A percentile compares a stretch with the other conserved stretches of the same genome.
These are phyloP conservation scores for Melanchra persicariae DNA, from an alignment of 2,888 invertebrate species.

Conservation along the genomic window DNA sequence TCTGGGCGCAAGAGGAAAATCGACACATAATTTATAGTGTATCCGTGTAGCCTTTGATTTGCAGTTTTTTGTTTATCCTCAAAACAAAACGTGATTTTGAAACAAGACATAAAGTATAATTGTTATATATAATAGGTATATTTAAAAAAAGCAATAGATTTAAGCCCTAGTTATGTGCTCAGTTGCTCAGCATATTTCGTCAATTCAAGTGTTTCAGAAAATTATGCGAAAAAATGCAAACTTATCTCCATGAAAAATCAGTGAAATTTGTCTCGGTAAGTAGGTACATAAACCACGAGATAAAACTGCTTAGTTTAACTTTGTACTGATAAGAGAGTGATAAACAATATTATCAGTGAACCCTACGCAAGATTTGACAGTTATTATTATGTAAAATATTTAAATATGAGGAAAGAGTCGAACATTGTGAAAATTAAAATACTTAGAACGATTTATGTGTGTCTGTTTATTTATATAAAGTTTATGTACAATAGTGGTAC, in stretches of 20 bases:
- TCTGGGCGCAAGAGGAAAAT: background rate
- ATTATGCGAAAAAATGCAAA: too few species aligned
- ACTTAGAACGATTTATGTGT: background rate
- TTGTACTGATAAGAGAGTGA: slow-evolving; percentile 55
- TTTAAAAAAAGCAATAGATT: too few species aligned
- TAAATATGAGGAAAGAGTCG: background rate
- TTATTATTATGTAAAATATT: slow-evolving; percentile 31
- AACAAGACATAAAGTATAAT: too few species aligned
- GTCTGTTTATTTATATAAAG: too few species aligned
- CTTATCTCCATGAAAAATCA: slow-evolving; percentile 13
- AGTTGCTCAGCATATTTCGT: too few species aligned
- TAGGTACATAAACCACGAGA: slow-evolving; percentile 44
- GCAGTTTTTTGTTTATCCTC: too few species aligned
- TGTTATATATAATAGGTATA: too few species aligned
- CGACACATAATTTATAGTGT: background rate
- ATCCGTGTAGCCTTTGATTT: background rate
- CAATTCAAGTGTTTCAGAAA: too few species aligned
- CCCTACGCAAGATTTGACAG: slow-evolving; percentile 34
- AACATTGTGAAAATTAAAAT: background rate
- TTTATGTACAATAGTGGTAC: too few species aligned
- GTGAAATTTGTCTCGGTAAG: slow-evolving; percentile 28
- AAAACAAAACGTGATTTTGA: too few species aligned
- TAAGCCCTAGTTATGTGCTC: too few species aligned
- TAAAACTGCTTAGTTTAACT: slow-evolving; percentile 58
- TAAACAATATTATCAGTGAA: slow-evolving; percentile 58